Evolutionary conservation across 2,888 invertebrate species (phyloP), one percentile per base, ranked within the genome.

Genomic region (Eilema griseolum): DNA sequence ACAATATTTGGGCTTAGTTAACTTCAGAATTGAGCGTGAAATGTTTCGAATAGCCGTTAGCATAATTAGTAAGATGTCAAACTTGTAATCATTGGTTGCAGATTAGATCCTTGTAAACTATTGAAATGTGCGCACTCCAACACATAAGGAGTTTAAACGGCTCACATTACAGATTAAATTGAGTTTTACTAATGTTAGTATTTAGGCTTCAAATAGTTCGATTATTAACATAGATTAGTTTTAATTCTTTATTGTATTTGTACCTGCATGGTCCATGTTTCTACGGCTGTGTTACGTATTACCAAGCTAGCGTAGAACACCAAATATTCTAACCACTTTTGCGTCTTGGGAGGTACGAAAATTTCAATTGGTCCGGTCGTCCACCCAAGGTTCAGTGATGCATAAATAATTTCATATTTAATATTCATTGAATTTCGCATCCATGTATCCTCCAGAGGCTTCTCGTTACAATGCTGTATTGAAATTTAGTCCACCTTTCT

Each of bases 261-360:
- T 52, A 52, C 52, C 52, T 62, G 62, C 4, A 62, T 24, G 16
- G 24, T 37, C 24, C 11, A 12, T 37, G 37, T 37, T 37, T 24
- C 62, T 62, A 24, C 37, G 16, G 24, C 16, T 62, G 37, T 41
- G 24, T 62, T 62, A n/a, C n/a, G n/a, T n/a, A 24, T 62, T 37
- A 41, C 41, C 24, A 41, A 26, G 24, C 26, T n/a, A 16, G 12
- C 41, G 41, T 26, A 26, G 26, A 41, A 62, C 11, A 64, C n/a
- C n/a, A 14, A 64, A 65, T 57, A 57, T 57, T 65, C 31, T 23
- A 65, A 65, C 14, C 16, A n/a, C 31, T 65, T 56, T 31, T 23
- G n/a, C 31, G n/a, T 23, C 28, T 65, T 56, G 64, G 16, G 31
- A 64, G 24, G 4, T 20, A 10, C 23, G 23, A n/a, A 65, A 31